A percentile compares a stretch with the other conserved stretches of the same genome.
phyloP scores from a whole-genome alignment of 2,113 vertebrate genomes.

The Amazona guildingii region DNA sequence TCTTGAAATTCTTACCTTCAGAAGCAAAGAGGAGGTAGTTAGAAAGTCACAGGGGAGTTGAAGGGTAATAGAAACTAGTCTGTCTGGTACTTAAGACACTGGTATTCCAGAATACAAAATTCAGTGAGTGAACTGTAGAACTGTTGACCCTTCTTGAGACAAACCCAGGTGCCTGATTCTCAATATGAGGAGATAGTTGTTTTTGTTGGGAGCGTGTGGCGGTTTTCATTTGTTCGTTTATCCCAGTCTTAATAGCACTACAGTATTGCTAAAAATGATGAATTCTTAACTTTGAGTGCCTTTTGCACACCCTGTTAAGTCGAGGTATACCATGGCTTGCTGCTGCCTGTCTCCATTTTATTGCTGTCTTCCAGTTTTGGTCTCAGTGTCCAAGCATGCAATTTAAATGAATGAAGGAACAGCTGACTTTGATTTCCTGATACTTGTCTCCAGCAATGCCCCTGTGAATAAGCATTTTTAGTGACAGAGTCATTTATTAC shows the following conservation, averaged over 20 bases:
- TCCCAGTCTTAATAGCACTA: neutral
- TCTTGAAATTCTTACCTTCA: neutral
- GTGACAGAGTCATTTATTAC: neutral
- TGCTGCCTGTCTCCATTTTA: neutral
- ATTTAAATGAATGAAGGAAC: neutral
- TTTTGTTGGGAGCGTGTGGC: neutral
- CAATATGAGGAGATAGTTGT: accelerated
- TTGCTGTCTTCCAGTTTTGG: neutral
- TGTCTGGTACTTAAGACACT: neutral
- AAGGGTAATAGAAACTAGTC: neutral
- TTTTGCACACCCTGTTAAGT: neutral
- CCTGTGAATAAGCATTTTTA: neutral
- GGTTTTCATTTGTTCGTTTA: neutral
- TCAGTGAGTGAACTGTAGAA: neutral
- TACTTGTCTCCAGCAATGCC: neutral
- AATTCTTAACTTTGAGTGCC: neutral
- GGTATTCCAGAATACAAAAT: neutral
- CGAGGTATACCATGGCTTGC: neutral
- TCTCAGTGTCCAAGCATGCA: accelerated
- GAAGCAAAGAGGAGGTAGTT: neutral
- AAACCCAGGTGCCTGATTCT: neutral
- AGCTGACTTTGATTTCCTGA: constrained; percentile 11
- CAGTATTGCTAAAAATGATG: neutral
- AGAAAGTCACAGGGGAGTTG: neutral
- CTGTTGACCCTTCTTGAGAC: neutral